Evolutionary conservation across 2,113 vertebrate species (phyloP).

Genomic region (Cinclus cinclus): DNA sequence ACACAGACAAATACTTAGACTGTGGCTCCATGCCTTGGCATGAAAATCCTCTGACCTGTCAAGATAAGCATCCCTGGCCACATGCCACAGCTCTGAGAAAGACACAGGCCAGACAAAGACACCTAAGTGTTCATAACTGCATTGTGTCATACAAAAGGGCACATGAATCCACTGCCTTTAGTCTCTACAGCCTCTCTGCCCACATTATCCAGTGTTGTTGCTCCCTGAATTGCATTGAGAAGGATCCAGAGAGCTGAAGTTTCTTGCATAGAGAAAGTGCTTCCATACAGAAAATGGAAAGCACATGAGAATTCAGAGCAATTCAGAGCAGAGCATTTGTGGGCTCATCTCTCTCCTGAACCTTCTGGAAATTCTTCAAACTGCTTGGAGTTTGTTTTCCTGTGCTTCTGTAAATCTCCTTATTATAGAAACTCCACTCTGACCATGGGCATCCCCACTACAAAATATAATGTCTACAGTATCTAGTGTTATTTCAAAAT

Average conservation of each 20-base stretch:
- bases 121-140: not conserved
- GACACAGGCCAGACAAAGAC: not conserved
- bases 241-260: not conserved
- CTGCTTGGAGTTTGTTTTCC: not conserved
- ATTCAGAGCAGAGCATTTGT: not conserved
- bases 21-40: not conserved
- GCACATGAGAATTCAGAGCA: not conserved
- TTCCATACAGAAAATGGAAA: not conserved
- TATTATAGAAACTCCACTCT: not conserved
- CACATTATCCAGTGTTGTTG: not conserved
- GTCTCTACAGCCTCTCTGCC: not conserved
- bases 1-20: not conserved
- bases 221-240: not conserved
- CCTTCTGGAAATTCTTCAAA: not conserved
- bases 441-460: not conserved
- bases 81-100: not conserved
- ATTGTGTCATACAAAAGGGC: not conserved
- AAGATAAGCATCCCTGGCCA: not conserved
- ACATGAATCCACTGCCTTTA: not conserved
- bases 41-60: not conserved
- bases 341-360: not conserved
- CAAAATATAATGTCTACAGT: not conserved
- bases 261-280: not conserved
- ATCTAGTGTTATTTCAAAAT: not conserved
- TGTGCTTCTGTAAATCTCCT: not conserved